Evolutionary conservation across 2,888 invertebrate genomes (phyloP), one percentile per base, ranked within the genome.

Genomic region (Lasioglossum calceatum): DNA sequence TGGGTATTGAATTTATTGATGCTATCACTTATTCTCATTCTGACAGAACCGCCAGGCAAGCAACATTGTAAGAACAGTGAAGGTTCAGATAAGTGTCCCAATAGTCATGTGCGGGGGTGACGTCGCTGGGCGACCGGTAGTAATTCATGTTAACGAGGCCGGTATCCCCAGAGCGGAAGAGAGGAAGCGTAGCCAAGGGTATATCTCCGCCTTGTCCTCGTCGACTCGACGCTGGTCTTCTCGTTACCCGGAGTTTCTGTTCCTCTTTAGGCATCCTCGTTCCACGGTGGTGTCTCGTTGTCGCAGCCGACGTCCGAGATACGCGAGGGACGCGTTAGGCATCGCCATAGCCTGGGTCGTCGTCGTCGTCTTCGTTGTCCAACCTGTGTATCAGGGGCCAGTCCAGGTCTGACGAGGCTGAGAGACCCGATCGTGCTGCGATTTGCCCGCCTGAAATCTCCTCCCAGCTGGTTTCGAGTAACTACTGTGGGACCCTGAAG

Each of bases 221-320:
- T 39, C 42, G 39, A 19, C 70, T 71, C 32, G 32, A 36, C 67
- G 67, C 19, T n/a, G 82, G 61, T 81, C 70, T 85, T 76, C 76
- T 50, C 61, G 77, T 82, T 78, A 70, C 67, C 50, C 47, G 23
- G n/a, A 77, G 75, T 54, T 27, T 36, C 47, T 76, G 64, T 77
- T 84, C 89, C 89, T 64, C 67, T 81, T 87, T 87, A 77, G 82
- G 78, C 44, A 80, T 85, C 23, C 16, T 79, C 82, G 58, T 67
- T 36, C 36, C 67, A 8, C 67, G 77, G 36, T 73, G 47, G 78
- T 77, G 81, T 81, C 76, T 67, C 67, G 32, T 36, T 58, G 64
- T 23, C 32, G 81, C 74, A 27, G 36, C 36, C 67, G 67, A 67
- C 67, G 67, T 67, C 67, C 77, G 74, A 74, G 72, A 84, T 84